Conservation (phyloP, 1,140 invertebrate species). For the Drosophila albomicans region DNA sequence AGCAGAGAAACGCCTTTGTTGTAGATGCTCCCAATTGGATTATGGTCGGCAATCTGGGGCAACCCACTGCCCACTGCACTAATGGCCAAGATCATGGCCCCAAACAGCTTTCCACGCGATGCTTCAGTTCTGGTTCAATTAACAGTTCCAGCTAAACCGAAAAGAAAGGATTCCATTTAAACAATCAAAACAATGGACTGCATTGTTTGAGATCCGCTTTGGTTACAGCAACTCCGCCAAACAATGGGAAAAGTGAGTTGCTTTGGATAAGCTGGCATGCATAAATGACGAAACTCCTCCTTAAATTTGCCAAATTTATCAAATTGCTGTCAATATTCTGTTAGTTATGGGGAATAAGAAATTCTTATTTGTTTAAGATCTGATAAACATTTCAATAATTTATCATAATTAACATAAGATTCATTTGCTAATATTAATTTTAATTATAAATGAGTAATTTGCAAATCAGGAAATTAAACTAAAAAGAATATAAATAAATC, state of each 20-base stretch:
- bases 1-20: slow-evolving; percentile 24
- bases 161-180: slow-evolving; percentile 53
- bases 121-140: slow-evolving; percentile 36
- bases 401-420: too few relatives aligned
- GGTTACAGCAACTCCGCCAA: slow-evolving; percentile 17
- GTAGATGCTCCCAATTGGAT: slow-evolving; percentile 4
- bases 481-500: too few relatives aligned
- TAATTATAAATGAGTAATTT: too few relatives aligned
- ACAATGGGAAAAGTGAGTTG: slow-evolving; percentile 38
- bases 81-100: slow-evolving; percentile 55
- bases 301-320: not conserved
- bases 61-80: slow-evolving; percentile 13
- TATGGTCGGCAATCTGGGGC: slow-evolving; percentile 18
- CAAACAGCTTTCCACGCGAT: slow-evolving; percentile 5
- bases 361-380: too few relatives aligned
- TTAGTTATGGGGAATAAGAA: not conserved
- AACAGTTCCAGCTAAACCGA: slow-evolving; percentile 42
- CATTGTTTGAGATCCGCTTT: slow-evolving; percentile 61
- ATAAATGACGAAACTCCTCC: not conserved
- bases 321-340: not conserved
- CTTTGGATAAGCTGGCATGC: not conserved
- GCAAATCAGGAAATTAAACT: too few relatives aligned
- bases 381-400: too few relatives aligned
- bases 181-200: slow-evolving; percentile 60
- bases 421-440: too few relatives aligned